Evolutionary conservation across 1,140 invertebrate species (phyloP).

Genomic region (Drosophila saltans): DNA sequence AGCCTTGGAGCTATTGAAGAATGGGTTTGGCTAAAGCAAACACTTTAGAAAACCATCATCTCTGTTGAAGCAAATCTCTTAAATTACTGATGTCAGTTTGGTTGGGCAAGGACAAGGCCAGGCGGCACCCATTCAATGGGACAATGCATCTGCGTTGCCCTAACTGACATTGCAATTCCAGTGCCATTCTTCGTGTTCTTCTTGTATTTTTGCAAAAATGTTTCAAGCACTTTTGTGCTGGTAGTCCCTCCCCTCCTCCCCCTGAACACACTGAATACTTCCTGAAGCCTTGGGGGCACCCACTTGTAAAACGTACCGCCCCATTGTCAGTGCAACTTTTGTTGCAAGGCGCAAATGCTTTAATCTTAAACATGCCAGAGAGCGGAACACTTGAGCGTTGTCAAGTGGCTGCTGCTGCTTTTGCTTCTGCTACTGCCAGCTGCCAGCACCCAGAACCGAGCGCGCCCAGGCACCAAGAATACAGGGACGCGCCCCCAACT

Average conservation of each 20-base stretch:
- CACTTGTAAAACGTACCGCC: slow-evolving; percentile 63
- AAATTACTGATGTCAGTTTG: slow-evolving; percentile 45
- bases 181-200: slow-evolving; percentile 71
- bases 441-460: slow-evolving; percentile 42
- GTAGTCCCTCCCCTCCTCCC: slow-evolving; percentile 8
- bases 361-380: slow-evolving; percentile 79
- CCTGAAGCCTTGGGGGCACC: slow-evolving; percentile 31
- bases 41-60: slow-evolving; percentile 12
- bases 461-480: slow-evolving; percentile 1
- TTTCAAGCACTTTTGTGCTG: slow-evolving; percentile 67
- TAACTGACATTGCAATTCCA: slow-evolving; percentile 37
- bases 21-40: slow-evolving; percentile 9
- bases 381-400: slow-evolving; percentile 77
- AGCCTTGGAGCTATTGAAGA: slow-evolving; percentile 5
- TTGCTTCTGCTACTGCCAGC: slow-evolving; percentile 37
- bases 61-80: no score
- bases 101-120: slow-evolving; percentile 73
- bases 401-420: slow-evolving; percentile 64
- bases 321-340: slow-evolving; percentile 78
- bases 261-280: slow-evolving; percentile 12
- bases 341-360: slow-evolving; percentile 74
- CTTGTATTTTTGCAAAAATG: slow-evolving; percentile 64
- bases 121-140: slow-evolving; percentile 30
- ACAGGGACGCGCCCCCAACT: slow-evolving; percentile 15
- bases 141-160: slow-evolving; percentile 39